Conservation (phyloP, 2,113 vertebrate species). For the rabbit (Oryctolagus cuniculus) region mOryCun1.1 NC_091439.1:25868501-25869000, state of each 20-base stretch:
- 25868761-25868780: background rate
- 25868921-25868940: background rate
- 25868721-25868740: background rate
- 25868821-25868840: rapidly evolving
- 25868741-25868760: background rate
- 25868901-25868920: background rate
- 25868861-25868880: background rate
- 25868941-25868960: background rate
- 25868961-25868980: background rate
- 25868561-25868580: background rate
- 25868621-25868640: background rate
- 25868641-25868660: background rate
- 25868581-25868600: background rate
- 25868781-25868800: background rate
- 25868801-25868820: rapidly evolving
- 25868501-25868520: background rate
- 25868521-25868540: background rate
- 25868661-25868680: slow-evolving; percentile 20
- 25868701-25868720: background rate
- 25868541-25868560: background rate
- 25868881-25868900: background rate
- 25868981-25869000: background rate
- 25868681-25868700: background rate
- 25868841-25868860: too few relatives aligned
- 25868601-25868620: background rate